Base-by-base conservation (phyloP, 2,113 vertebrate species). In the Passer domesticus region DNA sequence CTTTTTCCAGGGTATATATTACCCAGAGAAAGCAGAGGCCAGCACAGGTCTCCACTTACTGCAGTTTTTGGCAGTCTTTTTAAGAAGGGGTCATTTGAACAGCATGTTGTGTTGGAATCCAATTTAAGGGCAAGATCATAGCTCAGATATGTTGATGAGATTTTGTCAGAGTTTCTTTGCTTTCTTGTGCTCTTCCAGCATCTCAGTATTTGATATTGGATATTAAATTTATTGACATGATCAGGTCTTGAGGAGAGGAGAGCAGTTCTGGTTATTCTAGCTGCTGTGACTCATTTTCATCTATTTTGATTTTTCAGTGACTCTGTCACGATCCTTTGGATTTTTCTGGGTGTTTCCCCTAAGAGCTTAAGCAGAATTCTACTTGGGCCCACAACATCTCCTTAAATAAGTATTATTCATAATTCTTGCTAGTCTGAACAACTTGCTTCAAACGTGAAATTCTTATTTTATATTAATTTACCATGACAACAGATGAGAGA, bases 1-100 rank as follows among this genome's bases (percentile, higher is more conserved):
- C 82, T 96, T 97, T 96, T 89, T 94, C 59, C 81, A 80, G 50
- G 74, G 23, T 87, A 95, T 96, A 93, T 93, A 92, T 97, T 95
- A 72, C 50, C n/a, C 82, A 94, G 72, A 53, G 75, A 97, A 96
- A 96, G 33, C 74, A 95, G 66, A 96, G 95, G 96, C 89, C 94
- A 94, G 58, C 64, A 84, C 43, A 80, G 85, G 94, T 84, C 64
- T 92, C 52, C 83, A 75, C 43, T 89, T 37, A 95, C 69, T 86
- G 64, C 73, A 82, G 81, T 19, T 62, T 96, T 91, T 94, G 67
- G 53, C 91, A 79, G 13, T 49, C 79, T 88, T 62, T 83, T 84
- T 89, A 86, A 66, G 63, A 70, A 95, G 60, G 60, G 93, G 83
- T 69, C 83, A 85, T 60, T 63, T 89, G 88, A 96, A 76, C 67